phyloP scores from a whole-genome alignment of 2,113 vertebrate species.

The Anser cygnoides region DNA sequence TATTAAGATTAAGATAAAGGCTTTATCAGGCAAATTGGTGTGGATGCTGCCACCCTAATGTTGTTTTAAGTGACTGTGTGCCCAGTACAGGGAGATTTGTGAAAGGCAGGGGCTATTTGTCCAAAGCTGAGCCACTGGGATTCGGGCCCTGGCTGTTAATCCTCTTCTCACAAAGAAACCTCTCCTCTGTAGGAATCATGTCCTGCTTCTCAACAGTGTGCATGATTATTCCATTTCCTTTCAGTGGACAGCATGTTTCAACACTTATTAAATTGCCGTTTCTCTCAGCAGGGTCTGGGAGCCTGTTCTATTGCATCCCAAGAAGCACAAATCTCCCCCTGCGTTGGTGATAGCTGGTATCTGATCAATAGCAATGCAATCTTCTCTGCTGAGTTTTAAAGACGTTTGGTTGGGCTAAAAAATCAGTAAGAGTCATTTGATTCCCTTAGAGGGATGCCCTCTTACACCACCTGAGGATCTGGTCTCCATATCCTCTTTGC shows the following conservation, averaged over 20 bases:
- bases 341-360: background rate
- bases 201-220: background rate
- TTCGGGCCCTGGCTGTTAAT: background rate
- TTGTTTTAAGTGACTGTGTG: constrained; percentile 23
- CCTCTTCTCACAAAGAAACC: background rate
- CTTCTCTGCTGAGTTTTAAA: background rate
- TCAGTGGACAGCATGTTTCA: background rate
- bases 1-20: constrained; percentile 9
- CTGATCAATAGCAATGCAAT: background rate
- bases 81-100: background rate
- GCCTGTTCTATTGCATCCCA: background rate
- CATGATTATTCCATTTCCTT: background rate
- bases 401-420: background rate
- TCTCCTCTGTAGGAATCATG: background rate
- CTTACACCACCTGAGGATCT: background rate
- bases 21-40: constrained; percentile 33
- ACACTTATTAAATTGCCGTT: background rate
- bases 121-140: fast-evolving
- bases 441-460: background rate
- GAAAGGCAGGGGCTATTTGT: background rate
- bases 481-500: background rate
- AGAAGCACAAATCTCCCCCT: background rate
- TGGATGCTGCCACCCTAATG: background rate
- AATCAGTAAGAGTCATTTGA: background rate
- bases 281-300: constrained; percentile 11